Evolutionary conservation across 2,888 invertebrate genomes (phyloP).

Genomic region (Dasysyrphus tricinctus): DNA sequence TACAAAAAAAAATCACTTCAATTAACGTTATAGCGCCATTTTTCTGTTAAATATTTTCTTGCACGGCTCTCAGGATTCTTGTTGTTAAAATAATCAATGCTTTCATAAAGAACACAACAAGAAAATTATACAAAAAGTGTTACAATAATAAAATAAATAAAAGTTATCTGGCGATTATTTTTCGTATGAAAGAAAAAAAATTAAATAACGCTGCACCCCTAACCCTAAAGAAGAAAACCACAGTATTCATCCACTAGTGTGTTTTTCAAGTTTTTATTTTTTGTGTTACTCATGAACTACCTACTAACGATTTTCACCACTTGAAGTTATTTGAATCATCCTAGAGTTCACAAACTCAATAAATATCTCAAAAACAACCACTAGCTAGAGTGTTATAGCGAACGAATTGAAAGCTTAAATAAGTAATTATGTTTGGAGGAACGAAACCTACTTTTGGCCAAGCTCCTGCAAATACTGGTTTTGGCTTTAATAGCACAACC

Average conservation of each 20-base stretch:
- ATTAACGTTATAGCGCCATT: constrained; percentile 75
- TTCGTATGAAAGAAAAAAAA: neutral
- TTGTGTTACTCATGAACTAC: constrained; percentile 20
- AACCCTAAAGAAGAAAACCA: neutral
- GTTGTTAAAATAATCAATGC: constrained; percentile 11
- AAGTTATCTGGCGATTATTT: neutral
- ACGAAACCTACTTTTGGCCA: constrained; percentile 84
- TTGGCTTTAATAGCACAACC: constrained; percentile 80
- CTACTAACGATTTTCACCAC: constrained; percentile 52
- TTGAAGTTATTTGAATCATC: constrained; percentile 15
- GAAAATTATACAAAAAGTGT: neutral
- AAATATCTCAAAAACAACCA: constrained; percentile 2
- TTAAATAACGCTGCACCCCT: neutral
- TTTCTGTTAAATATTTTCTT: constrained; percentile 60
- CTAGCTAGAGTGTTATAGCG: neutral
- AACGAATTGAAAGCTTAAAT: neutral
- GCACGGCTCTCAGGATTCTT: constrained; percentile 39
- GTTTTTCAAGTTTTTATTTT: constrained; percentile 39
- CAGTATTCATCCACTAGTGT: constrained; percentile 20
- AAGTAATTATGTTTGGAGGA: constrained; percentile 80
- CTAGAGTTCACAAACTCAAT: constrained; percentile 7
- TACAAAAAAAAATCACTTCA: constrained; percentile 44
- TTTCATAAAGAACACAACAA: constrained; percentile 1
- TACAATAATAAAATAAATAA: neutral
- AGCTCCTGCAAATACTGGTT: constrained; percentile 80